These are phyloP conservation scores for Pelochelys cantorii DNA, from an alignment of 2,797 vertebrate genomes.

Conservation along the genomic window DNA sequence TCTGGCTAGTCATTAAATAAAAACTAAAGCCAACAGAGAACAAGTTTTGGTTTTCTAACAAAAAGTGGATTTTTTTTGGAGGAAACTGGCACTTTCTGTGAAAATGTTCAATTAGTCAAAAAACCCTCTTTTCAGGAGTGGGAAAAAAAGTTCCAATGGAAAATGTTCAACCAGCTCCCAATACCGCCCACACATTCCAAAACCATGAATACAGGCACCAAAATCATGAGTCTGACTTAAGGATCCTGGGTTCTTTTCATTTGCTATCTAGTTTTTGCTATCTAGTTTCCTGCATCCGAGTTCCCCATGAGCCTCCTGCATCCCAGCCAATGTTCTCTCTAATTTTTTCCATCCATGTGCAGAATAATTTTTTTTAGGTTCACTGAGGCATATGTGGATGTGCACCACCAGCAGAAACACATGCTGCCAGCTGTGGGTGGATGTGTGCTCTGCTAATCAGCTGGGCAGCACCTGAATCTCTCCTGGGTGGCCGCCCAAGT, in stretches of 20 bases:
- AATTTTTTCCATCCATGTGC: no score
- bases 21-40: neutral
- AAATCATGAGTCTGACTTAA: neutral
- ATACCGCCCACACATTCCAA: neutral
- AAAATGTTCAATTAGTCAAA: neutral
- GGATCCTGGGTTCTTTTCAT: accelerated
- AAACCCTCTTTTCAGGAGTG: neutral
- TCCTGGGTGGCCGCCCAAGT: no score
- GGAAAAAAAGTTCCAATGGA: neutral
- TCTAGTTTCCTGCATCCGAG: no score
- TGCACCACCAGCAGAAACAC: no score
- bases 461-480: no score
- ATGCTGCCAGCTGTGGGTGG: no score
- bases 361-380: no score
- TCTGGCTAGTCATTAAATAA: neutral
- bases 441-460: no score
- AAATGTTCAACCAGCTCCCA: neutral
- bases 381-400: no score
- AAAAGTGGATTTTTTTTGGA: neutral
- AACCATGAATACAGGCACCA: neutral
- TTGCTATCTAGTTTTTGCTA: neutral
- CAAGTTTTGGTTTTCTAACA: neutral
- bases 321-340: no score
- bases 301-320: no score
- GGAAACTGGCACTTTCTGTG: neutral